Evolutionary conservation across 1,140 invertebrate genomes (phyloP).

Genomic region (Drosophila pallidifrons): DNA sequence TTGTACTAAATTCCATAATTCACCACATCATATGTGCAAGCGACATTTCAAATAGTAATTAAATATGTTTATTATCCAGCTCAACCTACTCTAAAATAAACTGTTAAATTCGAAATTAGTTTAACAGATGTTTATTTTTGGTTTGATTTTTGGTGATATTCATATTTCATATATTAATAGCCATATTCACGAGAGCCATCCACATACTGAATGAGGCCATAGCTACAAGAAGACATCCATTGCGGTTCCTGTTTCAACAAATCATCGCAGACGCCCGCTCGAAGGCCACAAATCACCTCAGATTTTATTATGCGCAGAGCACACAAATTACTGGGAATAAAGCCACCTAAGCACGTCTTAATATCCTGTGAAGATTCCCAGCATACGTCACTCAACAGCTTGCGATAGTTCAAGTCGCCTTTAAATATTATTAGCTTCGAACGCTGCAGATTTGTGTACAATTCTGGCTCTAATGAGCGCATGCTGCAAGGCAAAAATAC

Average conservation of each 20-base stretch:
- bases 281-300: conserved; percentile 94
- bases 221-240: conserved; percentile 96
- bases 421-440: conserved; percentile 95
- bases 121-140: conserved; percentile 7
- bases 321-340: conserved; percentile 92
- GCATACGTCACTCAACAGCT: conserved; percentile 95
- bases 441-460: conserved; percentile 90
- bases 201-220: conserved; percentile 87
- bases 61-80: not conserved
- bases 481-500: conserved; percentile 87
- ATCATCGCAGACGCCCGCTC: conserved; percentile 87
- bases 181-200: conserved; percentile 62
- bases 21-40: not conserved
- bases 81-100: not conserved
- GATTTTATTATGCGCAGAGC: conserved; percentile 95
- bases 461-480: conserved; percentile 88
- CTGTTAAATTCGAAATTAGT: not conserved
- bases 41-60: not conserved
- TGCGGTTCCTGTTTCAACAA: conserved; percentile 88
- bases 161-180: conserved; percentile 44
- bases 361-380: conserved; percentile 92
- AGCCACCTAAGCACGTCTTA: conserved; percentile 89
- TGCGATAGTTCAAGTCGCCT: conserved; percentile 98
- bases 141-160: conserved; percentile 1
- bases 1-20: too few species aligned